Evolutionary conservation across 2,888 invertebrate species (phyloP).

Genomic region (Eupeodes luniger): DNA sequence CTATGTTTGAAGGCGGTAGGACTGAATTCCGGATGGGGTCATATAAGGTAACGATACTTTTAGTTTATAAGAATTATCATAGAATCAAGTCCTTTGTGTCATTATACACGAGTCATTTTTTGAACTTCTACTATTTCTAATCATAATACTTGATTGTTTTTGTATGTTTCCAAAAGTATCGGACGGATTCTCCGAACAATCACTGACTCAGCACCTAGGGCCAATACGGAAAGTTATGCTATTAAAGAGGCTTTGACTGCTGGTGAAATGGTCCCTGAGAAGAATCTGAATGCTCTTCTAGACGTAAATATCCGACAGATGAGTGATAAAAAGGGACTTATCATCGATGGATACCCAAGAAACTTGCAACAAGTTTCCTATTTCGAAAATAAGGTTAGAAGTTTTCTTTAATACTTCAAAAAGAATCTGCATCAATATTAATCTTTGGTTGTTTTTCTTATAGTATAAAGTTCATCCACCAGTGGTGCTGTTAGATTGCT

Average conservation of each 20-base stretch:
- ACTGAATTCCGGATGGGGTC: constrained; percentile 90
- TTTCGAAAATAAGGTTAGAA: constrained; percentile 93
- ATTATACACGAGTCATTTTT: no score
- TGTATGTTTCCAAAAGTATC: constrained; percentile 85
- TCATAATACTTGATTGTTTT: background rate
- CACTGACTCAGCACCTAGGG: constrained; percentile 88
- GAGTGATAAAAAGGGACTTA: constrained; percentile 89
- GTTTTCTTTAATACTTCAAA: background rate
- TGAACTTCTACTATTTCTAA: background rate
- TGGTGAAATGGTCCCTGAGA: constrained; percentile 93
- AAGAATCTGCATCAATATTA: background rate
- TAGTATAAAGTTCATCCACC: constrained; percentile 92
- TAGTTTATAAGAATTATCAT: background rate
- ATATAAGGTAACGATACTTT: constrained; percentile 86
- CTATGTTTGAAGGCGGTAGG: constrained; percentile 90
- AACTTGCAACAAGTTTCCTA: constrained; percentile 94
- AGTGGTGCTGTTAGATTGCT: constrained; percentile 94
- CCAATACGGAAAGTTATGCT: constrained; percentile 87
- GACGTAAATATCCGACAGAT: constrained; percentile 88
- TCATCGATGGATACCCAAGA: constrained; percentile 97
- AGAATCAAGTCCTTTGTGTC: background rate
- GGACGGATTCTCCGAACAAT: constrained; percentile 91
- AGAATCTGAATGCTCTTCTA: constrained; percentile 91
- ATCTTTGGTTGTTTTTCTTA: constrained; percentile 83
- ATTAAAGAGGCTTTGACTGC: constrained; percentile 89